Evolutionary conservation across 1,140 invertebrate species (phyloP).

Genomic region (Micrasema minimum): DNA sequence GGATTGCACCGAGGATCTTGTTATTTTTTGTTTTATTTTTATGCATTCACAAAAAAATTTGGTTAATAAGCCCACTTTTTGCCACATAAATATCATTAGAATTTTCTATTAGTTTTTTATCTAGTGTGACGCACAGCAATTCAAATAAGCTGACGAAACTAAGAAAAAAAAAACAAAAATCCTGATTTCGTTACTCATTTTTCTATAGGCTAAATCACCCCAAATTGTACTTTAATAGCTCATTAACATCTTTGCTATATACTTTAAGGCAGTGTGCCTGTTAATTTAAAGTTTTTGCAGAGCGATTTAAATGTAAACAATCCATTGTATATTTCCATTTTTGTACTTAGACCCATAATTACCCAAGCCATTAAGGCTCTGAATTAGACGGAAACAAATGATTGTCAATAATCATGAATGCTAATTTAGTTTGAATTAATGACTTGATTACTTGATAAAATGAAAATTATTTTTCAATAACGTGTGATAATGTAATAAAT

Average conservation of each 20-base stretch:
- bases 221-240: slow-evolving; percentile 14
- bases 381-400: slow-evolving; percentile 4
- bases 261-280: neutral
- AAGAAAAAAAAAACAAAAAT: too few relatives aligned
- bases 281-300: slow-evolving; percentile 12
- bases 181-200: neutral
- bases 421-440: slow-evolving; percentile 25
- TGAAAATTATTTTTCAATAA: neutral
- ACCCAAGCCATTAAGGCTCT: neutral
- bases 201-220: neutral
- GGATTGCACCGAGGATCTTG: too few relatives aligned
- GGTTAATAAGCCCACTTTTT: too few relatives aligned
- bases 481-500: slow-evolving; percentile 1
- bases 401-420: slow-evolving; percentile 13
- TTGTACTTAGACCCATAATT: neutral
- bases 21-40: too few relatives aligned
- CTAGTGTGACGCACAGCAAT: too few relatives aligned
- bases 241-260: slow-evolving; percentile 24
- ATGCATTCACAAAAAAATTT: too few relatives aligned
- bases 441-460: slow-evolving; percentile 12
- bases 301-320: slow-evolving; percentile 15
- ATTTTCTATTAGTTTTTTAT: too few relatives aligned
- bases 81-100: too few relatives aligned
- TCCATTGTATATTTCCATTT: slow-evolving; percentile 13
- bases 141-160: too few relatives aligned